phyloP scores from a whole-genome alignment of 2,113 vertebrate genomes.

The Phylloscopus whistleri region DNA sequence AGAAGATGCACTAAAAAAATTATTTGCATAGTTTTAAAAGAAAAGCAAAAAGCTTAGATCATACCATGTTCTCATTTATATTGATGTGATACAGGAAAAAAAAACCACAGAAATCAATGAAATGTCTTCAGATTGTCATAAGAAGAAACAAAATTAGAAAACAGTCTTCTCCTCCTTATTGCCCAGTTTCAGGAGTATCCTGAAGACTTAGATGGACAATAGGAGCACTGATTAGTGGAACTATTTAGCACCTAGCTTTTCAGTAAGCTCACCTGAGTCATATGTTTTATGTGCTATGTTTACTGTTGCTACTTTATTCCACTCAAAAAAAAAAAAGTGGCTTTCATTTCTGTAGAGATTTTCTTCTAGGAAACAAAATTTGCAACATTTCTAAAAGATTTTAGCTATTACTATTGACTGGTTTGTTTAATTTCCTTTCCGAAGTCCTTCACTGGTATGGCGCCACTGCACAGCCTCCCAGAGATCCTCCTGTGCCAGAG shows the following conservation, averaged over 20 bases:
- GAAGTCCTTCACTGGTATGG: not conserved
- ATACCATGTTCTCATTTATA: not conserved
- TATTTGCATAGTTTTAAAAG: not conserved
- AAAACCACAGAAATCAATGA: not conserved
- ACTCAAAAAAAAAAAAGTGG: not conserved
- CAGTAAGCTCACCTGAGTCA: not conserved
- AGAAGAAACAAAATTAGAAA: not conserved
- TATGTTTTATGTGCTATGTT: rapidly evolving
- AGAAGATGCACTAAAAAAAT: not conserved
- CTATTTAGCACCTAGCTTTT: not conserved
- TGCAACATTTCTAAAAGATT: not conserved
- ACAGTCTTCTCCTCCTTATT: not conserved
- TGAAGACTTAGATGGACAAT: not conserved
- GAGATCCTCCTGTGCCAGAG: not conserved
- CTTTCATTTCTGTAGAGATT: not conserved
- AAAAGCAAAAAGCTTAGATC: not conserved
- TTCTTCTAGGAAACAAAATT: not conserved
- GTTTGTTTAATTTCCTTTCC: not conserved
- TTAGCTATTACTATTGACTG: not conserved
- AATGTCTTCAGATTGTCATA: not conserved
- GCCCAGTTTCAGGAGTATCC: not conserved
- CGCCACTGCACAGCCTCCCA: not conserved
- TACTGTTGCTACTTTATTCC: not conserved
- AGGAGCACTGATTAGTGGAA: not conserved
- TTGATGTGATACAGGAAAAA: not conserved